A percentile compares a stretch with the other conserved stretches of the same genome.
Evolutionary conservation across 2,797 vertebrate genomes (phyloP).

Genomic region (Lacerta bilineata): DNA sequence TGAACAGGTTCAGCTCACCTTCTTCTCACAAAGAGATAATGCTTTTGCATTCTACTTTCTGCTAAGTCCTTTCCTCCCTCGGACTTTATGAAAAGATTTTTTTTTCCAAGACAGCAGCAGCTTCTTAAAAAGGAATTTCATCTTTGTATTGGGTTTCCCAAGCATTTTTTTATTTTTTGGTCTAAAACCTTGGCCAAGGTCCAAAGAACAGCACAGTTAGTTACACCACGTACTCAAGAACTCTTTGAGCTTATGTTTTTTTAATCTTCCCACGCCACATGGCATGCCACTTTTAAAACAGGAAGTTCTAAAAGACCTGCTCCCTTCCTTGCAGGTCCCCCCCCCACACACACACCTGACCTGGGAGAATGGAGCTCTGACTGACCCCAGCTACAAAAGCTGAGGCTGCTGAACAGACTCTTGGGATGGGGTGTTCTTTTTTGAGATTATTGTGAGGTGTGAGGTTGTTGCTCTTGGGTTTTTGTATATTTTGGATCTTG

Average conservation of each 20-base stretch:
- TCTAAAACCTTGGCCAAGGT: background rate
- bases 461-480: too few species aligned
- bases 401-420: too few species aligned
- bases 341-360: too few species aligned
- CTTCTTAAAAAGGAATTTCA: slow-evolving; percentile 13
- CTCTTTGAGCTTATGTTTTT: background rate
- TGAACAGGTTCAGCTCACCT: background rate
- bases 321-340: too few species aligned
- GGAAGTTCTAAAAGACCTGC: too few species aligned
- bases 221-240: background rate
- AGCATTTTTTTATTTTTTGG: too few species aligned
- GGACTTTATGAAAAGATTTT: background rate
- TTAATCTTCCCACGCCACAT: background rate
- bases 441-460: too few species aligned
- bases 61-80: background rate
- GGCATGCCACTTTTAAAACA: background rate
- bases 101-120: background rate
- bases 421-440: too few species aligned
- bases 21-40: slow-evolving; percentile 19
- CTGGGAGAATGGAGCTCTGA: too few species aligned
- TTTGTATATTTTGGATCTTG: too few species aligned
- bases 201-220: background rate
- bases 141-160: background rate
- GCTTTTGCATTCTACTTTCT: slow-evolving; percentile 1
- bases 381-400: too few species aligned